These are phyloP conservation scores for Porphyrio hochstetteri DNA, from an alignment of 2,113 vertebrate species.

Conservation along the genomic window DNA sequence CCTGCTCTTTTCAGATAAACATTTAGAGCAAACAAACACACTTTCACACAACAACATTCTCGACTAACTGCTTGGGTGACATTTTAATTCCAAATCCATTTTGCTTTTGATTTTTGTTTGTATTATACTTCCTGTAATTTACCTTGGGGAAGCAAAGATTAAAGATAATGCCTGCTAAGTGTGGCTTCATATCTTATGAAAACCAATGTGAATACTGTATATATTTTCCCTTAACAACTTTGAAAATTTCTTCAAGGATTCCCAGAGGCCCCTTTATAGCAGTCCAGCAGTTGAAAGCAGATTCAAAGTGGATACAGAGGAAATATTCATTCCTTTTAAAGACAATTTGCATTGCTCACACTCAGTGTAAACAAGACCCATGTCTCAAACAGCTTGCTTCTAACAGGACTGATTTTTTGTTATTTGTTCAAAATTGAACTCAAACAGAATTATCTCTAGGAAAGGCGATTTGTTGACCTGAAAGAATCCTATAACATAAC, in stretches of 20 bases:
- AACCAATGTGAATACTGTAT: background rate
- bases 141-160: background rate
- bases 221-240: background rate
- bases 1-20: background rate
- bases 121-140: background rate
- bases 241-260: background rate
- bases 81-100: background rate
- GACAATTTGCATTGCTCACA: background rate
- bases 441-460: conserved; percentile 3
- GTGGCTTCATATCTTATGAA: background rate
- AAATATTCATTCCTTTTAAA: background rate
- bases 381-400: background rate
- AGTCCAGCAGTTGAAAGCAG: background rate
- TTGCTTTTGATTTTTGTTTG: background rate
- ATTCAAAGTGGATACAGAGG: background rate
- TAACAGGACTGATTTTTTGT: background rate
- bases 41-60: background rate
- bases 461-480: background rate
- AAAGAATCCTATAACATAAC: background rate
- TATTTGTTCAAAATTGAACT: conserved; percentile 38
- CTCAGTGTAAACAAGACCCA: background rate
- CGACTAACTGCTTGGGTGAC: background rate
- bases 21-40: background rate
- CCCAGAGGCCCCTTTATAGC: background rate
- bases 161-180: background rate